Base-by-base conservation (phyloP, 2,888 invertebrate genomes). In the Platypus cylindrus region DNA sequence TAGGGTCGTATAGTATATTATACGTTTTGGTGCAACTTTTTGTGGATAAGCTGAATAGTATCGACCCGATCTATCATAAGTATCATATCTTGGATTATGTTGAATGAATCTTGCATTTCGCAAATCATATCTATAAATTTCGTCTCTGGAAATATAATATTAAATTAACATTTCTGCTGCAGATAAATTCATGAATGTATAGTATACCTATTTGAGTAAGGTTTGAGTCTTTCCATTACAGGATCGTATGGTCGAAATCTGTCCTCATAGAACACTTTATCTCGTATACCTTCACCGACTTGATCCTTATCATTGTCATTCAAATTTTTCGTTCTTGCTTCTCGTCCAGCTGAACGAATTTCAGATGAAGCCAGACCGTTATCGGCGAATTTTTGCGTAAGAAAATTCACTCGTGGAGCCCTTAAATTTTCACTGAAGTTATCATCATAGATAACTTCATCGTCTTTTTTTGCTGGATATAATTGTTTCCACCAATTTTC, bases 1-100 rank as follows among this genome's bases (percentile, higher is more conserved):
- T 17, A 78, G 58, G 51, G 75, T 75, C 1, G 78, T 76, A 46
- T 78, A 78, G 51, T 78, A 78, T 36, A 78, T 75, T 34, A 78
- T 74, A 37, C 78, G 66, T 48, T 70, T 70, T 5, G 70, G 70
- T 49, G 37, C 36, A n/a, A n/a, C n/a, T 16, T 38, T 40, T 29
- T 36, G 27, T 1, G 32, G 18, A n/a, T 16, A 5, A 12, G 9
- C n/a, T 3, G 26, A 12, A 20, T 43, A 40, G n/a, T 38, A 31
- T 15, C 17, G 27, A 46, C 61, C 53, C 1, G 60, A 54, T 14
- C 54, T 60, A 52, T 11, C 60, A 59, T 45, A 38, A 28, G 39
- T 38, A 22, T 37, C 40, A 26, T 24, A 27, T 33, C 37, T 24
- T 31, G 36, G 37, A 18, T 33, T 29, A 18, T 42, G 37, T 17